Conservation (phyloP, 2,113 vertebrate species). For the Mixornis gularis region DNA sequence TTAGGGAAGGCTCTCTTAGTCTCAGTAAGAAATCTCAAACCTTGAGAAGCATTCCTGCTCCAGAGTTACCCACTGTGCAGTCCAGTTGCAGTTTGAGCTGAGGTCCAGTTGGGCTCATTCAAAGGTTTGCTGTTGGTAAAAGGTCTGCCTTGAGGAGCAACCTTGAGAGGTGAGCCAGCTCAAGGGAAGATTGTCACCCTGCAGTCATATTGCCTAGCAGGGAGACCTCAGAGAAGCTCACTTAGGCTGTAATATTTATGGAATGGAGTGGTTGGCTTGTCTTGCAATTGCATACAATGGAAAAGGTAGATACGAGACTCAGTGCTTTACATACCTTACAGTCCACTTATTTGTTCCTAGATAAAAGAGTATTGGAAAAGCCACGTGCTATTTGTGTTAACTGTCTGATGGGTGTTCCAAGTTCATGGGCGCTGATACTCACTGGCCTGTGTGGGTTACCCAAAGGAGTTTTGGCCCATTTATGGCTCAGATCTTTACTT, state of each 20-base stretch:
- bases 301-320: not conserved
- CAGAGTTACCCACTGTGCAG: not conserved
- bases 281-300: not conserved
- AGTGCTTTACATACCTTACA: not conserved
- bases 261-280: not conserved
- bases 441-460: not conserved
- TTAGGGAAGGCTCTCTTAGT: not conserved
- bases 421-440: not conserved
- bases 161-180: not conserved
- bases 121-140: not conserved
- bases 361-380: not conserved
- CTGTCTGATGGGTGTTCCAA: not conserved
- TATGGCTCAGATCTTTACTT: not conserved
- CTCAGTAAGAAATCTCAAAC: not conserved
- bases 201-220: not conserved
- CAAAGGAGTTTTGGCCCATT: not conserved
- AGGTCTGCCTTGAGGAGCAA: not conserved
- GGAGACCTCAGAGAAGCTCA: not conserved
- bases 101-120: not conserved
- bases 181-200: not conserved
- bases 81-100: not conserved
- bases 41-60: not conserved
- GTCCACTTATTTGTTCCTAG: not conserved
- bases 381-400: not conserved
- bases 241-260: not conserved